phyloP scores from a whole-genome alignment of 2,113 vertebrate species.

The Bufo bufo region DNA sequence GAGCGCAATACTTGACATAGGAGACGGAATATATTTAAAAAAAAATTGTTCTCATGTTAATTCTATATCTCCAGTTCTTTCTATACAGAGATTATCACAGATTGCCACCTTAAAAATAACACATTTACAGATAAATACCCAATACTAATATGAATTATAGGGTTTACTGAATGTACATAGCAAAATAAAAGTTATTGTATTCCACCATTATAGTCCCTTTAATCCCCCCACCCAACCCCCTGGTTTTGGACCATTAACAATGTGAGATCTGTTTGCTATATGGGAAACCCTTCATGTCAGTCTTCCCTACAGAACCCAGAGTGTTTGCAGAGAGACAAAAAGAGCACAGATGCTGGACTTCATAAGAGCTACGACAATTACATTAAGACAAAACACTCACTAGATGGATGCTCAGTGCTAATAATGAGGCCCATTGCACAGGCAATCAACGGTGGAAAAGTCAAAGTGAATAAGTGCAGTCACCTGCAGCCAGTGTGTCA shows the following conservation, averaged over 20 bases:
- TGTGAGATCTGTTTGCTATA: slow-evolving; percentile 1
- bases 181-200: not conserved
- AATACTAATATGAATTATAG: not conserved
- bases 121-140: not conserved
- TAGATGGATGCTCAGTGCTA: not conserved
- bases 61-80: too few species aligned
- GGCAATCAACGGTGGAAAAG: not conserved
- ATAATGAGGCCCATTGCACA: not conserved
- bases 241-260: not conserved
- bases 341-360: slow-evolving; percentile 5
- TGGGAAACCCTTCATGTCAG: not conserved
- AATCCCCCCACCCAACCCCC: not conserved
- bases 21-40: too few species aligned
- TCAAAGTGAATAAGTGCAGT: not conserved
- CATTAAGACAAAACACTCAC: not conserved
- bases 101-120: not conserved
- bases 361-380: not conserved
- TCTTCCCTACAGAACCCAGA: not conserved
- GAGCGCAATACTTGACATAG: too few species aligned
- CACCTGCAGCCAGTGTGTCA: not conserved
- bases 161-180: not conserved
- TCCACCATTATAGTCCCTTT: not conserved
- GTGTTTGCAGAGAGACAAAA: slow-evolving; percentile 13
- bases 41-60: too few species aligned
- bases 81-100: not conserved